Conservation (phyloP, 2,797 vertebrate genomes). For the Novumbra hubbsi region DNA sequence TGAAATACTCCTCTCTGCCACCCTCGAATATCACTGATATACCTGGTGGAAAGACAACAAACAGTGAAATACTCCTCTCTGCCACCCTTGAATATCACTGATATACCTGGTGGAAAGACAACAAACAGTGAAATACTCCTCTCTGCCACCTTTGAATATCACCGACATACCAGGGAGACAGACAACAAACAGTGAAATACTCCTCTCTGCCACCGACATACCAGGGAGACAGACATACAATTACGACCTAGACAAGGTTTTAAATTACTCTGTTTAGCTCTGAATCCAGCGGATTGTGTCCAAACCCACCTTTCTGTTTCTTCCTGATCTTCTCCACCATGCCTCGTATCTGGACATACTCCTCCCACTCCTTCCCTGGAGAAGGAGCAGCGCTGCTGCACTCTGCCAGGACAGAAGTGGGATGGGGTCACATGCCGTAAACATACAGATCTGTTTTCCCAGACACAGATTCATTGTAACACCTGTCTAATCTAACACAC, state of each 20-base stretch:
- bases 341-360: constrained; percentile 90
- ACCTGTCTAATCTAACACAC: neutral
- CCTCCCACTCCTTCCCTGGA: constrained; percentile 95
- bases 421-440: neutral
- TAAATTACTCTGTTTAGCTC: too few species aligned
- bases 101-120: constrained; percentile 76
- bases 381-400: constrained; percentile 89
- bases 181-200: neutral
- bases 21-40: constrained; percentile 90
- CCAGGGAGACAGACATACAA: too few species aligned
- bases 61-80: constrained; percentile 87
- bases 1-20: constrained; percentile 90
- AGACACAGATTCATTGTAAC: neutral
- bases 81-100: constrained; percentile 87
- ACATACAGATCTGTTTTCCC: neutral
- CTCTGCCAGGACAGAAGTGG: constrained; percentile 68
- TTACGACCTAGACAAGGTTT: too few species aligned
- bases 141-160: constrained; percentile 89
- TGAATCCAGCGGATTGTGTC: too few species aligned
- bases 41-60: constrained; percentile 64
- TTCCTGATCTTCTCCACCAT: constrained; percentile 96
- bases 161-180: constrained; percentile 82
- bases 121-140: constrained; percentile 80
- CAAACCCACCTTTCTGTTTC: constrained; percentile 89
- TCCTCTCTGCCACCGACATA: too few species aligned